These are phyloP conservation scores for Phyllopteryx taeniolatus DNA, from an alignment of 2,113 vertebrate species.

Conservation along the genomic window DNA sequence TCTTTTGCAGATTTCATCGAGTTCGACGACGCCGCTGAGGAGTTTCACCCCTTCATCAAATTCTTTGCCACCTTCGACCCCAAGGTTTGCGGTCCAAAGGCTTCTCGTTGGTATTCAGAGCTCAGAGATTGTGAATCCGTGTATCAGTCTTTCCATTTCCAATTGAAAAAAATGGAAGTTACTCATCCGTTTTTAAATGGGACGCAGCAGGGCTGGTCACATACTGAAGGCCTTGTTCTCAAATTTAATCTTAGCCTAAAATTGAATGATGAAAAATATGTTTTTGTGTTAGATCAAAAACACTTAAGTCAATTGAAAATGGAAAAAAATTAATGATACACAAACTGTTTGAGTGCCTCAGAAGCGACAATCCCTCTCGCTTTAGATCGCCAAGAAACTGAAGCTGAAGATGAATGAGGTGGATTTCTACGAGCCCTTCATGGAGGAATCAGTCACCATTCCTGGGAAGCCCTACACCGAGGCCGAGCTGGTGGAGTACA, in stretches of 20 bases:
- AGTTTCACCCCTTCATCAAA: conserved; percentile 89
- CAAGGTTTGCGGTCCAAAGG: conserved; percentile 71
- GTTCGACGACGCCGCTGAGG: conserved; percentile 83
- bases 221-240: no score
- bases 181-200: no score
- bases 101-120: no score
- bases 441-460: conserved; percentile 79
- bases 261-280: no score
- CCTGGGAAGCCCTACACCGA: conserved; percentile 84
- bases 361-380: neutral
- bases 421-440: conserved; percentile 90
- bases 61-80: conserved; percentile 89
- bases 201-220: no score
- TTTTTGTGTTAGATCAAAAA: no score
- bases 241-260: no score
- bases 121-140: neutral
- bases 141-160: no score
- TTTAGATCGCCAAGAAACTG: conserved; percentile 86
- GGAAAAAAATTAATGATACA: neutral
- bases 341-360: neutral
- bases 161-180: no score
- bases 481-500: conserved; percentile 81
- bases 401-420: conserved; percentile 87
- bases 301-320: neutral
- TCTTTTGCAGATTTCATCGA: conserved; percentile 81